Conservation (phyloP, 2,113 vertebrate species). For the Rhinopomastus cyanomelas region DNA sequence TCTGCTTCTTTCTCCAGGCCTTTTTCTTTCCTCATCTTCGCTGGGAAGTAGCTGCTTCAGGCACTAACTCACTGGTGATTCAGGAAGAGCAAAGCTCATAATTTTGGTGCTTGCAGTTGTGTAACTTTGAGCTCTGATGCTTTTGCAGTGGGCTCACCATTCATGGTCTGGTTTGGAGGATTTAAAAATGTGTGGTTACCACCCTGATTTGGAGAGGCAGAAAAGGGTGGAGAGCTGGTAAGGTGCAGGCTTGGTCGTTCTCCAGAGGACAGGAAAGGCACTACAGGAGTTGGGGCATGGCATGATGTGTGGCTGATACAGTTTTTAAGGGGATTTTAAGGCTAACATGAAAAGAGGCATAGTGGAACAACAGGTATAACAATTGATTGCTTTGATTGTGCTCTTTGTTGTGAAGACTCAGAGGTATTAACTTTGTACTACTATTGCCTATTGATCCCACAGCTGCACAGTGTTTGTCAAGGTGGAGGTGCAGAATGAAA, state of each 20-base stretch:
- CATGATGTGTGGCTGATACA: neutral
- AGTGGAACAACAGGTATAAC: conserved; percentile 29
- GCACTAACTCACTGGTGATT: neutral
- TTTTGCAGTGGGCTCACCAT: neutral
- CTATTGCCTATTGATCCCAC: conserved; percentile 20
- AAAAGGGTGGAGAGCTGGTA: neutral
- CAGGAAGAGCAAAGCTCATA: neutral
- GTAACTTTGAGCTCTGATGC: neutral
- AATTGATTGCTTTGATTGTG: conserved; percentile 45
- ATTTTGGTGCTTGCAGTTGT: accelerated
- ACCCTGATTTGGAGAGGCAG: neutral
- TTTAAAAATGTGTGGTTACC: neutral
- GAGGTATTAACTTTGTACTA: conserved; percentile 1
- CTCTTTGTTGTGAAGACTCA: neutral
- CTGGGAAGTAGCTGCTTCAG: neutral
- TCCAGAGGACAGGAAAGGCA: neutral
- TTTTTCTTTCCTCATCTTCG: neutral
- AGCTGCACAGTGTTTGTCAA: neutral
- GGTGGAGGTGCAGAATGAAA: neutral
- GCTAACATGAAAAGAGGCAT: neutral
- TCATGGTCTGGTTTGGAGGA: neutral
- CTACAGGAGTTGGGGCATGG: neutral
- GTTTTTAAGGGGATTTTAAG: neutral
- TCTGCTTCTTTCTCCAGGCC: neutral
- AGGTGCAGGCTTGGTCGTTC: neutral